A percentile compares a stretch with the other conserved stretches of the same genome.
Conservation (phyloP, 2,113 vertebrate genomes). For the Ursus arctos region DNA sequence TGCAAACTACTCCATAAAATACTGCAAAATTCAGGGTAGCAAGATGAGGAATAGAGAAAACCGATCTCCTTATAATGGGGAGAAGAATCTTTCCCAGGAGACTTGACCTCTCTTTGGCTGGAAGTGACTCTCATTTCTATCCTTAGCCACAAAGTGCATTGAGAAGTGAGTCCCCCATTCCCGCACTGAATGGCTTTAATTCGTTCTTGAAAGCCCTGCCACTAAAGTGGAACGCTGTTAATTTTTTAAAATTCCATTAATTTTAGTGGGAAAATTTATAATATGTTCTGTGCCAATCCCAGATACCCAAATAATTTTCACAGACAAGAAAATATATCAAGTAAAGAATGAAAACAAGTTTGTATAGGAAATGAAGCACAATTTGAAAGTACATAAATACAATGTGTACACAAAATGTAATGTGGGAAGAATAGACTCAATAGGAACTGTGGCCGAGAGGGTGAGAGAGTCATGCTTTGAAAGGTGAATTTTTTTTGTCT, state of each 20-base stretch:
- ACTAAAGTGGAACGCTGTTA: not conserved
- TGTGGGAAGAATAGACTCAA: not conserved
- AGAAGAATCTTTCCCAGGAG: slow-evolving; percentile 21
- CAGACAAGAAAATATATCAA: slow-evolving; percentile 38
- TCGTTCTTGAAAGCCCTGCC: slow-evolving; percentile 16
- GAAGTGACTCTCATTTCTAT: not conserved
- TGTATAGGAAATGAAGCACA: not conserved
- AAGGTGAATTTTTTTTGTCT: slow-evolving; percentile 24
- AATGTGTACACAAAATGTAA: not conserved
- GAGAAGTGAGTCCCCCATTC: not conserved
- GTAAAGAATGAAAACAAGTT: slow-evolving; percentile 24
- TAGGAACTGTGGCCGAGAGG: not conserved
- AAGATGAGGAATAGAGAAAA: not conserved
- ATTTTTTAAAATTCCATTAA: slow-evolving; percentile 10
- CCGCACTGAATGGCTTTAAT: not conserved
- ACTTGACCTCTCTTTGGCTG: slow-evolving; percentile 38
- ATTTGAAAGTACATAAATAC: not conserved
- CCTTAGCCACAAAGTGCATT: not conserved
- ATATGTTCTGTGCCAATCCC: not conserved
- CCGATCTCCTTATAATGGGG: not conserved
- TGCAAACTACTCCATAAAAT: not conserved
- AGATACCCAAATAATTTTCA: slow-evolving; percentile 34
- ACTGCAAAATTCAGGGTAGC: slow-evolving; percentile 18
- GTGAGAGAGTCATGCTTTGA: not conserved
- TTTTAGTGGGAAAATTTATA: slow-evolving; percentile 43